A percentile compares a stretch with the other conserved stretches of the same genome.
Evolutionary conservation across 2,888 invertebrate species (phyloP).

Genomic region (Allophyes oxyacanthae): DNA sequence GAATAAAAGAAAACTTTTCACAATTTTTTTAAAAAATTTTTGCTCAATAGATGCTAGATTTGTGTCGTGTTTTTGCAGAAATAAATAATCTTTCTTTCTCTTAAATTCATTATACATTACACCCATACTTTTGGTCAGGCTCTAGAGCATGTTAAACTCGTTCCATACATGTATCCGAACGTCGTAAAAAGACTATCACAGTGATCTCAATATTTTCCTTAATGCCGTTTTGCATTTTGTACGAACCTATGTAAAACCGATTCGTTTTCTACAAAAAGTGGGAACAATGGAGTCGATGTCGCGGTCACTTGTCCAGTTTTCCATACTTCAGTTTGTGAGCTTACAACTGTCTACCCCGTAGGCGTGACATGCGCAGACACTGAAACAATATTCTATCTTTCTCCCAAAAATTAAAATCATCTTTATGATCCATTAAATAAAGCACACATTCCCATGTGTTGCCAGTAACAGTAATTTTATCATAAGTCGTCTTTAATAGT

Average conservation of each 20-base stretch:
- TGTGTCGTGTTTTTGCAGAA: too few relatives aligned
- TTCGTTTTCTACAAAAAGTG: slow-evolving; percentile 53
- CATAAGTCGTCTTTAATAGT: neutral
- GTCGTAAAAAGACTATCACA: neutral
- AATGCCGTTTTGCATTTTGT: slow-evolving; percentile 32
- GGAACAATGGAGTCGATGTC: slow-evolving; percentile 71
- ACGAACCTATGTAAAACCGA: slow-evolving; percentile 12
- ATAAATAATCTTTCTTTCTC: too few relatives aligned
- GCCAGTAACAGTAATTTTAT: neutral
- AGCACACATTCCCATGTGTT: slow-evolving; percentile 12
- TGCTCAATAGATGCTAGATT: too few relatives aligned
- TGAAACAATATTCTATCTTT: slow-evolving; percentile 30
- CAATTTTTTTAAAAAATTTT: too few relatives aligned
- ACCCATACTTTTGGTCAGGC: too few relatives aligned
- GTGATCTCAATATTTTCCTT: slow-evolving; percentile 27
- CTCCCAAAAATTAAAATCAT: neutral
- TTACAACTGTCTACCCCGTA: slow-evolving; percentile 62
- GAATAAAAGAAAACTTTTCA: too few relatives aligned
- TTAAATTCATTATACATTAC: too few relatives aligned
- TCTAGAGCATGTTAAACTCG: neutral
- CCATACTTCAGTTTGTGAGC: slow-evolving; percentile 44
- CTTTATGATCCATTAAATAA: fast-evolving
- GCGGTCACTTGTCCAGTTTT: slow-evolving; percentile 61
- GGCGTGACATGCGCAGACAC: slow-evolving; percentile 50
- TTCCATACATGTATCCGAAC: neutral